Conservation (phyloP, 1,140 invertebrate genomes). For the Trichonephila inaurata region DNA sequence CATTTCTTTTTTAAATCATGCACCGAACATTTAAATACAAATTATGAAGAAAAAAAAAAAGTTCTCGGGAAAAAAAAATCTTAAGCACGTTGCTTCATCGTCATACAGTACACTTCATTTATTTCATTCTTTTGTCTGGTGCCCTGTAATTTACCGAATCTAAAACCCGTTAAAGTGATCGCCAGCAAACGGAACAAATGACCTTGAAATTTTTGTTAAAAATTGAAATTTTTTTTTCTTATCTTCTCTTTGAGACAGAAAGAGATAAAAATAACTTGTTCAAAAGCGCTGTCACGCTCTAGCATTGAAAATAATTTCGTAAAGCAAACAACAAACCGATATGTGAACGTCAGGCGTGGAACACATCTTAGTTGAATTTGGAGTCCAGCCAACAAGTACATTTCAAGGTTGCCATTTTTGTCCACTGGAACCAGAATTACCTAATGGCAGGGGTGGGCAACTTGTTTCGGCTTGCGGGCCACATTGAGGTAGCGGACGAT, state of each 20-base stretch:
- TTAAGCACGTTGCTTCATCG: too few relatives aligned
- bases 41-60: background rate
- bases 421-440: background rate
- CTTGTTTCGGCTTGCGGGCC: too few relatives aligned
- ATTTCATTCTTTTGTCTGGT: background rate
- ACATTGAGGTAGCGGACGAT: too few relatives aligned
- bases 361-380: constrained; percentile 29
- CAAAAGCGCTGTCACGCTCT: constrained; percentile 17
- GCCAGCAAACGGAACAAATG: constrained; percentile 11
- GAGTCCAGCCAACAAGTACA: background rate
- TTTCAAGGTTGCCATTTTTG: constrained; percentile 20
- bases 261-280: constrained; percentile 14
- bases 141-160: background rate
- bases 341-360: constrained; percentile 32
- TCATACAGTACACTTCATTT: background rate
- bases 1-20: background rate
- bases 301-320: constrained; percentile 40
- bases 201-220: constrained; percentile 46
- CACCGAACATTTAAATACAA: background rate
- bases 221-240: background rate
- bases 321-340: constrained; percentile 53
- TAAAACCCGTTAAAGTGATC: background rate
- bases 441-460: too few relatives aligned
- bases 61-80: background rate
- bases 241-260: background rate